phyloP scores from a whole-genome alignment of 1,140 invertebrate genomes.

The Camponotus pennsylvanicus region DNA sequence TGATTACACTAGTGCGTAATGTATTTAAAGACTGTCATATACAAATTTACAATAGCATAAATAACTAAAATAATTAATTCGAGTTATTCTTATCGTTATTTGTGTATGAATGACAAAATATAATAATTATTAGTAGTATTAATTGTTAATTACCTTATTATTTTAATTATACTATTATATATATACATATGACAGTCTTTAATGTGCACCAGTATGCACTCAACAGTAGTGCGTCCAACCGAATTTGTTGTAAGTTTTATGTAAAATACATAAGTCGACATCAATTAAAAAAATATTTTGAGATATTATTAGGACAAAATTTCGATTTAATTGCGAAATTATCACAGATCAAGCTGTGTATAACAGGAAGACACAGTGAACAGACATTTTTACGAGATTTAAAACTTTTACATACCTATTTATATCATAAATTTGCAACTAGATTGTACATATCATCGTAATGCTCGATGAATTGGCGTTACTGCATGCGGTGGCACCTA shows the following conservation, averaged over 20 bases:
- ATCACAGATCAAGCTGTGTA: slow-evolving; percentile 82
- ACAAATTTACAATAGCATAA: too few relatives aligned
- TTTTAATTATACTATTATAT: too few relatives aligned
- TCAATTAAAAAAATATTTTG: neutral
- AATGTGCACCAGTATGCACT: too few relatives aligned
- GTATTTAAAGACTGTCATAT: too few relatives aligned
- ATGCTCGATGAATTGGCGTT: slow-evolving; percentile 79
- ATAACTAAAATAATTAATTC: too few relatives aligned
- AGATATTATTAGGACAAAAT: neutral
- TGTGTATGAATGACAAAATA: too few relatives aligned
- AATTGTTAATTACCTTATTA: too few relatives aligned
- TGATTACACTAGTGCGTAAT: too few relatives aligned
- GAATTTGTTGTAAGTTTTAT: neutral
- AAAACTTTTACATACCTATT: slow-evolving; percentile 67
- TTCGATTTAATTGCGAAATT: slow-evolving; percentile 64
- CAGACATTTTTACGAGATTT: slow-evolving; percentile 64
- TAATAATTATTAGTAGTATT: too few relatives aligned
- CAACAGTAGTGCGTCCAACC: too few relatives aligned
- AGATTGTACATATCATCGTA: slow-evolving; percentile 80
- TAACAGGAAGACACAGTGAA: slow-evolving; percentile 82
- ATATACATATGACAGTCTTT: too few relatives aligned
- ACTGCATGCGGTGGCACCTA: slow-evolving; percentile 82
- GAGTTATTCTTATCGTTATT: too few relatives aligned
- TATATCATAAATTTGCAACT: slow-evolving; percentile 65
- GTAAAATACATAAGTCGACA: neutral